Base-by-base conservation (phyloP, 23 tunicate species). In the Trididemnum miniatum region DNA sequence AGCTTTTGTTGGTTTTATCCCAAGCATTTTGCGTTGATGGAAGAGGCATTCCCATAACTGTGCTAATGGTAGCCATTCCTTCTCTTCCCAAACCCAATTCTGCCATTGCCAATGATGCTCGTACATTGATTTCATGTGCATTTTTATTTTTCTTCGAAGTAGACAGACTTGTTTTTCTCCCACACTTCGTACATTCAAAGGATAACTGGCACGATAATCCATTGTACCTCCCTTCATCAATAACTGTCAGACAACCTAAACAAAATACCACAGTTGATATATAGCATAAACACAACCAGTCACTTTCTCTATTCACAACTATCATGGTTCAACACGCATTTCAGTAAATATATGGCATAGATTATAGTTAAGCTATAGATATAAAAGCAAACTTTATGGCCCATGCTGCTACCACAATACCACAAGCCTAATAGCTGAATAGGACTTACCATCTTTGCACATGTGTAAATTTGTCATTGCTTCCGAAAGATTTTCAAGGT, bases 111-210 rank as follows among this genome's bases (percentile, higher is more conserved):
- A 29, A 22, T 9, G 5, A 9, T 5, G 38, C 75, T 31, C 75
- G 29, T 32, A 15, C 9, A 32, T 69, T 69, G 20, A 69, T n/a
- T 5, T 69, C 75, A 69, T 12, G 5, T 62, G 67, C 29, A 3
- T 24, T 62, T 20, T 26, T 26, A 12, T 26, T 3, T n/a, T 62
- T 22, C 29, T 62, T 69, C 20, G 79, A 38, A 9, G 59, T 73
- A 37, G 7, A 12, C 59, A 73, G 37, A 2, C 2, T 2, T 37
- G 79, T 9, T 39, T 39, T 38, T 25, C 25, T 24, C 15, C 79
- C 59, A 40, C 79, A 73, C 20, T 39, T 40, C 3, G 79, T 73
- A 26, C 79, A 73, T 59, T 9, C 12, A 73, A 73, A 73, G 5
- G 79, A 9, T 24, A 73, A 40, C 24, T 20, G 26, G 3, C 29